These are phyloP conservation scores for Beris morrisii DNA, from an alignment of 2,888 invertebrate genomes.

Conservation along the genomic window DNA sequence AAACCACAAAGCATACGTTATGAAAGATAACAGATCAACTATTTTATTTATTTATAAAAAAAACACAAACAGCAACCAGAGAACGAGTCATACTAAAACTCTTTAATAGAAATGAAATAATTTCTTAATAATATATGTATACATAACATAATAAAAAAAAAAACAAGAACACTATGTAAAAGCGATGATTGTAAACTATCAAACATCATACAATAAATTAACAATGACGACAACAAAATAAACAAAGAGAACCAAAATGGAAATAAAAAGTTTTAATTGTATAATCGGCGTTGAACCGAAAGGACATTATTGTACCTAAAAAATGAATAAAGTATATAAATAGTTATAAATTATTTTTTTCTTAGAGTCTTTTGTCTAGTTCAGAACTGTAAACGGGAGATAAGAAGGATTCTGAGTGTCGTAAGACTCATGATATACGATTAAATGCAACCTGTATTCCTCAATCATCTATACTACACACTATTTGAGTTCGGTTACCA, in stretches of 20 bases:
- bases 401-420: no score
- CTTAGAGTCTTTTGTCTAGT: no score
- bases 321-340: constrained; percentile 33
- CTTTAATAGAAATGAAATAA: constrained; percentile 11
- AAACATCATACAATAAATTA: constrained; percentile 5
- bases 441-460: no score
- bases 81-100: constrained; percentile 18
- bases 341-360: constrained; percentile 29
- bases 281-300: constrained; percentile 33
- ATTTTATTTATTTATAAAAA: no score
- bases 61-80: background rate
- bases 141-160: background rate
- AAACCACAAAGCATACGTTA: background rate
- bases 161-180: constrained; percentile 6
- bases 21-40: background rate
- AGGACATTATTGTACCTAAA: constrained; percentile 35
- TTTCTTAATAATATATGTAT: constrained; percentile 10
- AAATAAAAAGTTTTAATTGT: constrained; percentile 33
- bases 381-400: no score
- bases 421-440: no score
- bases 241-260: constrained; percentile 7
- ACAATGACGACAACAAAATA: constrained; percentile 3
- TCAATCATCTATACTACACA: no score
- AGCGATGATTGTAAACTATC: constrained; percentile 13
- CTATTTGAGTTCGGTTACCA: no score